Conservation (phyloP, 2,888 invertebrate genomes). For the Ischnus inquisitorius region DNA sequence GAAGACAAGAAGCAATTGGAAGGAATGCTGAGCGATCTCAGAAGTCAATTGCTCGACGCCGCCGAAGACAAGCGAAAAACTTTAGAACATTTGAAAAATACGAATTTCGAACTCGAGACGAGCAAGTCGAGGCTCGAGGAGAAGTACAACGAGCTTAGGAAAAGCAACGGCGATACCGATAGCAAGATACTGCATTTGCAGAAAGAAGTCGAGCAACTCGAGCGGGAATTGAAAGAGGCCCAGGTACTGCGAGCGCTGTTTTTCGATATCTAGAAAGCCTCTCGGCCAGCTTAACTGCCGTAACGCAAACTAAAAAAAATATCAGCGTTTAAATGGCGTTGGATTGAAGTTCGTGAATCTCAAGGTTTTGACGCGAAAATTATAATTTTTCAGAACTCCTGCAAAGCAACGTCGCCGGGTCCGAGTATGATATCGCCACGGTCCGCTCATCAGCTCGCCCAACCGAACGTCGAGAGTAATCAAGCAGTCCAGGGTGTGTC, state of each 20-base stretch:
- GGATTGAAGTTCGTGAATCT: conserved; percentile 2
- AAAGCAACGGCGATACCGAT: conserved; percentile 72
- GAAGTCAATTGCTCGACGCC: conserved; percentile 75
- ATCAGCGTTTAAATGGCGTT: background rate
- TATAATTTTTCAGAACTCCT: conserved; percentile 71
- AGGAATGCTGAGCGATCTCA: conserved; percentile 76
- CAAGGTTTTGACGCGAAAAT: too few relatives aligned
- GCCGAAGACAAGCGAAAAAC: conserved; percentile 77
- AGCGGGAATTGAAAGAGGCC: conserved; percentile 77
- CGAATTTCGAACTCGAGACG: conserved; percentile 77
- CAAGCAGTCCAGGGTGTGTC: conserved; percentile 28
- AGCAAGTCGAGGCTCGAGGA: conserved; percentile 78
- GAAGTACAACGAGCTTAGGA: conserved; percentile 78
- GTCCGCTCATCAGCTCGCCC: conserved; percentile 61
- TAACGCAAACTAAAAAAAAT: too few relatives aligned
- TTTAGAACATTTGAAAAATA: conserved; percentile 80
- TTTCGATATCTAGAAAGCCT: too few relatives aligned
- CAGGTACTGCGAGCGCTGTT: conserved; percentile 73
- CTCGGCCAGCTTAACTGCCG: too few relatives aligned
- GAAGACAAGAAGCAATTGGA: conserved; percentile 78
- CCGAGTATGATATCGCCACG: conserved; percentile 62
- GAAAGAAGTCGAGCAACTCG: conserved; percentile 81
- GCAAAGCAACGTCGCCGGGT: conserved; percentile 67
- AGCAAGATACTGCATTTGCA: conserved; percentile 78
- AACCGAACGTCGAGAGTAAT: conserved; percentile 51